These are phyloP conservation scores for Patiria pectinifera DNA, from an alignment of 53 echinoderm and acorn worm species.

Conservation along the genomic window DNA sequence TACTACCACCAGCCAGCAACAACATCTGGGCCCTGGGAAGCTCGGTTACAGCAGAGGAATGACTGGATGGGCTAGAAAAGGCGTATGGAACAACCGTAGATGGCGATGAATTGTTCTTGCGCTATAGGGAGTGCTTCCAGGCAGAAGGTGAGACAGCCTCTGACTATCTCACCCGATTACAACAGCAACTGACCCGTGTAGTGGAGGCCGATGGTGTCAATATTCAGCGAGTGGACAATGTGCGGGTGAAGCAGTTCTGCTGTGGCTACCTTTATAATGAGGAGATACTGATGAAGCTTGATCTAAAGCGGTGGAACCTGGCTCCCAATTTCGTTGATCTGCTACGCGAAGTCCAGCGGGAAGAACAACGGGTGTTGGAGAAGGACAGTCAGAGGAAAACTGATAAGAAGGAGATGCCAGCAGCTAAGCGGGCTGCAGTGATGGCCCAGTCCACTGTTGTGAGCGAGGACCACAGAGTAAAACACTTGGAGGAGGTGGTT, in stretches of 20 bases:
- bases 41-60: neutral
- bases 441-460: neutral
- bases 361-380: constrained; percentile 4
- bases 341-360: neutral
- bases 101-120: too few species aligned
- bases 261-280: constrained; percentile 48
- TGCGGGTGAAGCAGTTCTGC: constrained; percentile 12
- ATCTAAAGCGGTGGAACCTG: neutral
- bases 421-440: neutral
- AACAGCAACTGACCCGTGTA: neutral
- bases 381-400: neutral
- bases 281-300: constrained; percentile 6
- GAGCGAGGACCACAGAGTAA: neutral
- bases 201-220: too few species aligned
- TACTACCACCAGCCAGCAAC: neutral
- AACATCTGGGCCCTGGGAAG: neutral
- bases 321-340: constrained; percentile 27
- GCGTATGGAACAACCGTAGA: too few species aligned
- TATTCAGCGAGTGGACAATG: neutral
- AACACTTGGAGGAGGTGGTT: neutral
- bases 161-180: neutral
- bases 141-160: constrained; percentile 5
- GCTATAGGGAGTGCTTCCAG: neutral
- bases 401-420: neutral
- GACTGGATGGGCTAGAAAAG: neutral